Base-by-base conservation (phyloP, 2,888 invertebrate genomes). In the Drosophila anceps region DNA sequence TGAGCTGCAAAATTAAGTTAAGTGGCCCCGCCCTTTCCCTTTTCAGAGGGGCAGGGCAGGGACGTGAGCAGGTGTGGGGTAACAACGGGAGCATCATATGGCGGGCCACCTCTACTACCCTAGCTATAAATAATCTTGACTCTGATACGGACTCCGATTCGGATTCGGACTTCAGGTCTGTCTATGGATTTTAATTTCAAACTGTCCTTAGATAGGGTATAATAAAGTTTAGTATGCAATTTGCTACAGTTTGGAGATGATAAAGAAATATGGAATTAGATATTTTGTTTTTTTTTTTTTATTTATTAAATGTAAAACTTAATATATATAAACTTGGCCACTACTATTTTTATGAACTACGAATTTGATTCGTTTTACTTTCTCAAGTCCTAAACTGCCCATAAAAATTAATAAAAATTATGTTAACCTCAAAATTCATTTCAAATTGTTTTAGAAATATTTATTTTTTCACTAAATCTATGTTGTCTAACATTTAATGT, bases 1-100 rank as follows among this genome's bases (percentile, higher is more conserved):
- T 92, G 91, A 91, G 88, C 82, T 81, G 85, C 90, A 90, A 91
- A 91, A n/a, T n/a, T n/a, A n/a, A n/a, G n/a, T 91, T 84, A 90
- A 92, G 85, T 82, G 67, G 59, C 63, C 65, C 62, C 70, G 41
- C 50, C 50, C 13, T 61, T 51, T 48, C 50, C 50, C 12, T 60
- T 51, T 12, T 33, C 18, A 48, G 50, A 29, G 54, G 20, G 41
- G 13, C 0, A 4, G 33, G 50, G 13, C 35, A 13, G n/a, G 18
- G 6, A 9, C 12, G 7, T 6, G 51, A 15, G 20, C 37, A n/a
- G n/a, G 37, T 46, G n/a, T 10, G 51, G 41, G 53, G 51, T 37
- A 18, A 35, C 35, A 66, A 20, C 18, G 29, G n/a, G 33, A 73
- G 54, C 20, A 37, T 31, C 74, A 73, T 74, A 68, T 73, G 73